These are phyloP conservation scores for Alces alces DNA, from an alignment of 2,113 vertebrate species.

Conservation along the genomic window DNA sequence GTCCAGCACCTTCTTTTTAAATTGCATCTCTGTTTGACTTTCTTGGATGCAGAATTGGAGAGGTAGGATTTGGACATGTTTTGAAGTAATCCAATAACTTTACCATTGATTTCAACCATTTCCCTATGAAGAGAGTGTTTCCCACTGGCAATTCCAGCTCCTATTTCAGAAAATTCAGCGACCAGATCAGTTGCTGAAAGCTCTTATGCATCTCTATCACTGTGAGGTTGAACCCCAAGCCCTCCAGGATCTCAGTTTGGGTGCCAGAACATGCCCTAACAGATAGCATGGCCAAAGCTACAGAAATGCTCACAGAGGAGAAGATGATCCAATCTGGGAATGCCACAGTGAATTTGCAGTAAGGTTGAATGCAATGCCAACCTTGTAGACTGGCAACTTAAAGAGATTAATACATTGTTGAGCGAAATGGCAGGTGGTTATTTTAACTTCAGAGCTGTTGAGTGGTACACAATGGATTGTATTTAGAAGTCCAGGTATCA, in stretches of 20 bases:
- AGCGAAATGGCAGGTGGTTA: neutral
- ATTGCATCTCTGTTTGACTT: constrained; percentile 79
- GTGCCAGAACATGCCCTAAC: constrained; percentile 77
- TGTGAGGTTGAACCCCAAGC: constrained; percentile 79
- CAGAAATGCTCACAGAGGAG: constrained; percentile 82
- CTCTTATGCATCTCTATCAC: constrained; percentile 72
- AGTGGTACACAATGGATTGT: neutral
- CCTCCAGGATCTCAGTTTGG: constrained; percentile 77
- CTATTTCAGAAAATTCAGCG: constrained; percentile 77
- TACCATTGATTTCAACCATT: constrained; percentile 69
- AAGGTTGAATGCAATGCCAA: constrained; percentile 82
- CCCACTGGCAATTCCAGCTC: constrained; percentile 76
- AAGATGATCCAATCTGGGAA: constrained; percentile 80
- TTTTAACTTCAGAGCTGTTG: constrained; percentile 76
- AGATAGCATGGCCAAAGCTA: constrained; percentile 80
- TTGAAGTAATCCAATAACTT: constrained; percentile 75
- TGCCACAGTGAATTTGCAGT: constrained; percentile 70
- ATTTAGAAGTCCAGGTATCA: constrained; percentile 36
- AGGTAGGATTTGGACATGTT: constrained; percentile 58
- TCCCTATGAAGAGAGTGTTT: constrained; percentile 76
- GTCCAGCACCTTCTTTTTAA: constrained; percentile 78
- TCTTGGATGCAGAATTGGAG: constrained; percentile 68
- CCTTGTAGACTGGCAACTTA: constrained; percentile 48
- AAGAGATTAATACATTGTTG: constrained; percentile 35
- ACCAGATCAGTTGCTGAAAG: constrained; percentile 79